Percentiles rank a stretch among this genome's conserved stretches.
Evolutionary conservation across 2,888 invertebrate genomes (phyloP).

Genomic region (Trichogramma dendrolimi): DNA sequence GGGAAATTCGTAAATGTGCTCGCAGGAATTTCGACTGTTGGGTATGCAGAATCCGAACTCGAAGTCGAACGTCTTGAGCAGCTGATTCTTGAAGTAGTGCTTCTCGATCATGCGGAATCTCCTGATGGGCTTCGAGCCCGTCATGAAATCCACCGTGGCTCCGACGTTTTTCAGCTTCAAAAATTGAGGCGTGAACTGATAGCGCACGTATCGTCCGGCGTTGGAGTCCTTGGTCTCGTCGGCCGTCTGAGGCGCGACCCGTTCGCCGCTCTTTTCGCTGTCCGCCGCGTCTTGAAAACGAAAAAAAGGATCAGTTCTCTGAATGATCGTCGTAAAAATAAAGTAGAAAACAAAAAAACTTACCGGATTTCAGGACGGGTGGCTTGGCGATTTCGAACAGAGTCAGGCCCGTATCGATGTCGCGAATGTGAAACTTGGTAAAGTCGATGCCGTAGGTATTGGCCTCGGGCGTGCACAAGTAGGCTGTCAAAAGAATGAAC

Average conservation of each 20-base stretch:
- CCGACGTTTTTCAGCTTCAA: constrained; percentile 93
- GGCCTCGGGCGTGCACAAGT: constrained; percentile 90
- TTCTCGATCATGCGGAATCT: constrained; percentile 98
- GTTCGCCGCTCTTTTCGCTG: constrained; percentile 47
- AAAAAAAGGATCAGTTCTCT: not conserved
- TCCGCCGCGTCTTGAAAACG: constrained; percentile 21
- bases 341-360: not conserved
- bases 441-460: constrained; percentile 98
- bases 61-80: constrained; percentile 97
- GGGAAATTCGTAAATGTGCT: constrained; percentile 99
- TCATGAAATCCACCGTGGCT: constrained; percentile 96
- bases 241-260: constrained; percentile 51
- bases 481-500: constrained; percentile 56
- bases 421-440: constrained; percentile 92
- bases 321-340: constrained; percentile 1
- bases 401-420: constrained; percentile 80
- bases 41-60: constrained; percentile 99
- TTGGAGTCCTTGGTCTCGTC: constrained; percentile 73
- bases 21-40: constrained; percentile 93
- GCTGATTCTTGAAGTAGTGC: constrained; percentile 88
- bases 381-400: constrained; percentile 95
- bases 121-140: constrained; percentile 86
- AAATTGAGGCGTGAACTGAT: constrained; percentile 98
- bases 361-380: constrained; percentile 42
- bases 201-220: constrained; percentile 94